Evolutionary conservation across 1,140 invertebrate genomes (phyloP).

Genomic region (Phthorimaea operculella): DNA sequence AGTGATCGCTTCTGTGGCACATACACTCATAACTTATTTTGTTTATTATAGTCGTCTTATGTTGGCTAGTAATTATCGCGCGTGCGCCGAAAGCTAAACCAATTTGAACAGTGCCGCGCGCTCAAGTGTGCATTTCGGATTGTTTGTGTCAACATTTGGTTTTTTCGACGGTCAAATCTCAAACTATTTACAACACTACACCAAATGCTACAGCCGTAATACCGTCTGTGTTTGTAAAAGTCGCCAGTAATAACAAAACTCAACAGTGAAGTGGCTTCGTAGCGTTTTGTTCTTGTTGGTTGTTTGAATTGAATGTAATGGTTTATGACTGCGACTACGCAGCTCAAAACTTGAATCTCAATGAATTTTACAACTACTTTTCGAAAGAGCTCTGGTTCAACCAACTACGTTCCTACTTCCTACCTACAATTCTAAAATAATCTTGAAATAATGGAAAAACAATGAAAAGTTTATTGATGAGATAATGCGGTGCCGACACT

Average conservation of each 20-base stretch:
- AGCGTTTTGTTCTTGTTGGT: background rate
- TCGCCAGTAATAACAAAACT: background rate
- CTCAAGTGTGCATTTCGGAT: slow-evolving; percentile 48
- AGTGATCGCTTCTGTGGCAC: slow-evolving; percentile 34
- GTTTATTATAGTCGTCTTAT: slow-evolving; percentile 52
- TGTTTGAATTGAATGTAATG: slow-evolving; percentile 1
- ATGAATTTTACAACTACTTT: too few relatives aligned
- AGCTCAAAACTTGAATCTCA: too few relatives aligned
- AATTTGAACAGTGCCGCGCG: slow-evolving; percentile 32
- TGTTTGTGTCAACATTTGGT: slow-evolving; percentile 50
- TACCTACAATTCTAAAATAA: too few relatives aligned
- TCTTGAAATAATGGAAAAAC: too few relatives aligned
- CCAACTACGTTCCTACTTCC: too few relatives aligned
- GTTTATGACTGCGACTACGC: too few relatives aligned
- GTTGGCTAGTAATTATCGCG: slow-evolving; percentile 52
- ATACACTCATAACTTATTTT: slow-evolving; percentile 52
- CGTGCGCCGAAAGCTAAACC: slow-evolving; percentile 49
- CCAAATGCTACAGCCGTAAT: background rate
- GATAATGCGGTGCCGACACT: too few relatives aligned
- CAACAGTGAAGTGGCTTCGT: background rate
- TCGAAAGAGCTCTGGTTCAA: too few relatives aligned
- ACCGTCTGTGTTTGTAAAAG: slow-evolving; percentile 1
- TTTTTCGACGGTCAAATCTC: slow-evolving; percentile 28
- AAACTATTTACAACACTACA: slow-evolving; percentile 28
- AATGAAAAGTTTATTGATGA: too few relatives aligned